Evolutionary conservation across 2,888 invertebrate species (phyloP), one percentile per base, ranked within the genome.

Genomic region (Acronicta psi): DNA sequence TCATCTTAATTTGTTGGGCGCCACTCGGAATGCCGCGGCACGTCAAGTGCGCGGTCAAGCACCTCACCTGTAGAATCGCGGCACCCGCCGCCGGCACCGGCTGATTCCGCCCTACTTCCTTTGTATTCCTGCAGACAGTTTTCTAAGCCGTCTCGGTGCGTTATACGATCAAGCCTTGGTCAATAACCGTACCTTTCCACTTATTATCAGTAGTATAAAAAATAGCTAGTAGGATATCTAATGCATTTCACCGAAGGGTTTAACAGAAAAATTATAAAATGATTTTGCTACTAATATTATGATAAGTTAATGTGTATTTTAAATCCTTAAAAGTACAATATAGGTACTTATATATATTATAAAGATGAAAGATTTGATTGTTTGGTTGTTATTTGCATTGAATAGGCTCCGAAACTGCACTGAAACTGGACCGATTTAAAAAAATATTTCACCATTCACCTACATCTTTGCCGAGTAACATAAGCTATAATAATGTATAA

Each of bases 1-100:
- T 63, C 83, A 75, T 83, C 77, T 75, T 84, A 88, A 91, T 90
- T 89, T 88, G 87, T 88, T 82, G 75, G 84, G 83, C 85, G 88
- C 83, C 86, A 67, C 62, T 69, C 62, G 80, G 77, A 79, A 88
- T 85, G 75, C 80, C 75, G 65, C 74, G 82, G 79, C 70, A 83
- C 82, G 81, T 86, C 86, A 85, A 85, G 80, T 76, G 79, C 80
- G 78, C 85, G 91, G 91, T 89, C 91, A 88, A 87, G 64, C 75
- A 91, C 90, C 91, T 82, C 84, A 89, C 90, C 88, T 89, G 87
- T 69, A 52, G 13, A 29, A 40, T 4, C 36, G 62, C 61, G 69
- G 74, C 55, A 23, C 34, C 16, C 20, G 14, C 43, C 14, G 40
- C 43, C 14, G 40, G 11, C 13, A 16, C 23, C 17, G 14, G 29